Conservation (phyloP, 2,113 vertebrate genomes). For the Ancistrus triradiatus region DNA sequence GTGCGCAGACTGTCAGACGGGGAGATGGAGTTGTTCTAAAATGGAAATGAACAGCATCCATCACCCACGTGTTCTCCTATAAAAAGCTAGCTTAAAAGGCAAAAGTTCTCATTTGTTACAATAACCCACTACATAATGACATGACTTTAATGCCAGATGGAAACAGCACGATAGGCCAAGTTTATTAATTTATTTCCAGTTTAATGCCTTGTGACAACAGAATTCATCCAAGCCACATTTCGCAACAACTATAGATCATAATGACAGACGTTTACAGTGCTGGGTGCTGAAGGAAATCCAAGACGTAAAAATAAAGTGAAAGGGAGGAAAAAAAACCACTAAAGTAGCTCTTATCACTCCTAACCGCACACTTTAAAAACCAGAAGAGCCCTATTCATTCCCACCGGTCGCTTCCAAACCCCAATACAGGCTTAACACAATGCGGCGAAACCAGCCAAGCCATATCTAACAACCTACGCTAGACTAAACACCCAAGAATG, state of each 20-base stretch:
- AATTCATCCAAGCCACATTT: conserved; percentile 14
- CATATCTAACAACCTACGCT: conserved; percentile 50
- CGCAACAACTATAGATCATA: conserved; percentile 12
- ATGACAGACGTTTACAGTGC: conserved; percentile 28
- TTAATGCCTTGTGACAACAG: conserved; percentile 2
- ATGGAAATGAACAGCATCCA: conserved; percentile 10
- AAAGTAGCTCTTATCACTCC: conserved; percentile 37
- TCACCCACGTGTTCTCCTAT: too few species aligned
- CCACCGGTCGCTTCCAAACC: conserved; percentile 15
- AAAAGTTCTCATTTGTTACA: too few species aligned
- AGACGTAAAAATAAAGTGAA: conserved; percentile 13
- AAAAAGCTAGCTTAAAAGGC: too few species aligned
- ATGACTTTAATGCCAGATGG: too few species aligned
- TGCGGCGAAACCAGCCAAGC: conserved; percentile 61
- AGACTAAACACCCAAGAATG: conserved; percentile 59
- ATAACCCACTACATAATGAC: too few species aligned
- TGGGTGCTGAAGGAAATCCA: conserved; percentile 20
- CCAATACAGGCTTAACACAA: conserved; percentile 49
- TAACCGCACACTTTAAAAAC: conserved; percentile 35
- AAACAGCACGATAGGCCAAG: too few species aligned
- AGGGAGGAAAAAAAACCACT: background rate
- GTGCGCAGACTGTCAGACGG: conserved; percentile 88
- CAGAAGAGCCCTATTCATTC: conserved; percentile 32
- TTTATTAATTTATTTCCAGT: too few species aligned
- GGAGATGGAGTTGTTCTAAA: conserved; percentile 90